Evolutionary conservation across 1,140 invertebrate genomes (phyloP).

Genomic region (Penaeus vannamei): DNA sequence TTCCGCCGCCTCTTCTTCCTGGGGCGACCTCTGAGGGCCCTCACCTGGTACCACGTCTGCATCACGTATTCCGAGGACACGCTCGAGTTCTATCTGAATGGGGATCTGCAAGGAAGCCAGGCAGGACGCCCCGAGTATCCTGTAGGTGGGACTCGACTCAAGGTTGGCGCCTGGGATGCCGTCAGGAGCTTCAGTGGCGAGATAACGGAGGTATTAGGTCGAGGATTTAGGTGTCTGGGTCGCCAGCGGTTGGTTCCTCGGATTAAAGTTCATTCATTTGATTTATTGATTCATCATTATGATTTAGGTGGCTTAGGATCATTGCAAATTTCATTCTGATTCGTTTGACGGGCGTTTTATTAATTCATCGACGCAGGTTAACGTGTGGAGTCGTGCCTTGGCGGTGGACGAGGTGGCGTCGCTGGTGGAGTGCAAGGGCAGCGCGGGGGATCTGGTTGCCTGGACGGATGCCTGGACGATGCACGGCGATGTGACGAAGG

Average conservation of each 20-base stretch:
- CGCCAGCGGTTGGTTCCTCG: too few relatives aligned
- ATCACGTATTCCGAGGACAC: constrained; percentile 45
- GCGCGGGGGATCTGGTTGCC: constrained; percentile 45
- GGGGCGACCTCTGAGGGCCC: constrained; percentile 43
- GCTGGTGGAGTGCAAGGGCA: constrained; percentile 23
- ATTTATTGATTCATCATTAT: too few relatives aligned
- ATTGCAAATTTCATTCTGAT: too few relatives aligned
- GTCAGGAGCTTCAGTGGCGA: constrained; percentile 51
- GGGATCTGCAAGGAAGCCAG: constrained; percentile 48
- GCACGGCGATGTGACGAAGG: constrained; percentile 43
- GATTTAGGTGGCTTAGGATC: too few relatives aligned
- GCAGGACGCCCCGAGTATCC: not conserved
- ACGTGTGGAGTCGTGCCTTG: constrained; percentile 61
- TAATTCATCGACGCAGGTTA: constrained; percentile 45
- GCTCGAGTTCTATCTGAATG: constrained; percentile 56
- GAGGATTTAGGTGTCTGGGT: too few relatives aligned
- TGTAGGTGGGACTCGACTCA: constrained; percentile 42
- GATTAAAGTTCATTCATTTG: too few relatives aligned
- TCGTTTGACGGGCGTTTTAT: not conserved
- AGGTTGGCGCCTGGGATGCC: constrained; percentile 34
- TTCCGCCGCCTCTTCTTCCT: constrained; percentile 60
- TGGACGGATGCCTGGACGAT: constrained; percentile 52
- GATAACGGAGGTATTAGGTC: constrained; percentile 33
- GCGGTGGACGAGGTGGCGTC: constrained; percentile 43
- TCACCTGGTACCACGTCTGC: constrained; percentile 66